Evolutionary conservation across 2,113 vertebrate genomes (phyloP).

Genomic region (Anguilla rostrata): DNA sequence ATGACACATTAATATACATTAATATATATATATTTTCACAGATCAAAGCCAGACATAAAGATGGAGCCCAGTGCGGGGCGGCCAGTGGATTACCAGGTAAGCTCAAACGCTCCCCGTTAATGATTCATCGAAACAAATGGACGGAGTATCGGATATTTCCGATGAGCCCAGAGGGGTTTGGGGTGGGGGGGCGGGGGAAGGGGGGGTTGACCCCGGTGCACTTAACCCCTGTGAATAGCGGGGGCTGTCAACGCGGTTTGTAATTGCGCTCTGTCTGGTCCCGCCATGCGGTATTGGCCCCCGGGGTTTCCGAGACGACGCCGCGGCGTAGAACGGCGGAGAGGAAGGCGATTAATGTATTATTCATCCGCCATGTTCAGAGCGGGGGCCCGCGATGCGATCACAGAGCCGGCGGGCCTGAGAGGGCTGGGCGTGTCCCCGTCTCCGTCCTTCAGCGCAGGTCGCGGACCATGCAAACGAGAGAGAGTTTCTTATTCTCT

Average conservation of each 20-base stretch:
- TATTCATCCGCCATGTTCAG: not conserved
- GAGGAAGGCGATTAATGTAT: constrained; percentile 19
- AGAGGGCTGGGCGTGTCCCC: constrained; percentile 3
- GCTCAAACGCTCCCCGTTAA: not conserved
- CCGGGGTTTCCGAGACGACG: no score
- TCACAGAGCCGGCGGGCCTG: constrained; percentile 17
- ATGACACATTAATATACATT: not conserved
- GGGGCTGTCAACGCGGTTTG: not conserved
- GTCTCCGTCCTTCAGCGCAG: not conserved
- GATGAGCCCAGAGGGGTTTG: not conserved
- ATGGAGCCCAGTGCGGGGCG: constrained; percentile 91
- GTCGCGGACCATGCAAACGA: not conserved
- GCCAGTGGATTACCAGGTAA: constrained; percentile 93
- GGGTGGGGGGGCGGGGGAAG: no score
- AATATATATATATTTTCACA: constrained; percentile 45
- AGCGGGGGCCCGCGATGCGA: not conserved
- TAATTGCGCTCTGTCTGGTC: not conserved
- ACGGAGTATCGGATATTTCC: not conserved
- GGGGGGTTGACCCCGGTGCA: not conserved
- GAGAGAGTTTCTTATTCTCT: not conserved
- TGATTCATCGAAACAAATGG: not conserved
- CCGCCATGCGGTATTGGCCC: not conserved
- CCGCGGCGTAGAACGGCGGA: not conserved
- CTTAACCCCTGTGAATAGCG: not conserved
- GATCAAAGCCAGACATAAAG: constrained; percentile 96